Conservation (phyloP, 2,797 vertebrate species). For the Muscicapa comitata region DNA sequence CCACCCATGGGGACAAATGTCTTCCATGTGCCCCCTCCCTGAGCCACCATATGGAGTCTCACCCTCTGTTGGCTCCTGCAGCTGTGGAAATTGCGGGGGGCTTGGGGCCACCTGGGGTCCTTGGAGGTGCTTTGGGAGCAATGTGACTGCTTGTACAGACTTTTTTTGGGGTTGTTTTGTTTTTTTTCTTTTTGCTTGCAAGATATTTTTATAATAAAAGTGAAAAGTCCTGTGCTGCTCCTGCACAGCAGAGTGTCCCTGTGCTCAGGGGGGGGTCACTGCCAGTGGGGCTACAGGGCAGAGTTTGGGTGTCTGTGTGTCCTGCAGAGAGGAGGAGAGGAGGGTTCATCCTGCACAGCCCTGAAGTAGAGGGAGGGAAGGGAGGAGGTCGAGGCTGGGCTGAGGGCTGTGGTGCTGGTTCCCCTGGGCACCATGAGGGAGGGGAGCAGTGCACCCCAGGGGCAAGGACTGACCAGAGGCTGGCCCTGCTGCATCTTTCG, state of each 20-base stretch:
- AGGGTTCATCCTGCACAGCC: not conserved
- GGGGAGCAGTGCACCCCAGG: not conserved
- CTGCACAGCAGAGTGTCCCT: rapidly evolving
- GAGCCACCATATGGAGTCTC: rapidly evolving
- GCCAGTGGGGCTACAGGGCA: rapidly evolving
- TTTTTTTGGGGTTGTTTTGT: not conserved
- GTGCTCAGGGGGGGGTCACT: not conserved
- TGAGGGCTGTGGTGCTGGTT: not conserved
- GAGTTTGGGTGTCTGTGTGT: too few species aligned
- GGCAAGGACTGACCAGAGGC: not conserved
- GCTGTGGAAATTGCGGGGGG: rapidly evolving
- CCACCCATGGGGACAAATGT: not conserved
- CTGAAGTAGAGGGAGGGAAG: not conserved
- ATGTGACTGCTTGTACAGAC: constrained; percentile 71
- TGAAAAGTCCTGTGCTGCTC: constrained; percentile 52
- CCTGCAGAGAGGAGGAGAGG: not conserved
- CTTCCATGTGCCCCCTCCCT: not conserved
- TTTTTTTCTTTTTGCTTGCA: constrained; percentile 68
- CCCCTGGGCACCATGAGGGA: not conserved
- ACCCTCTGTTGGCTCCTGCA: not conserved
- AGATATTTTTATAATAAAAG: constrained; percentile 84
- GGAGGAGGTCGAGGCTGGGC: not conserved
- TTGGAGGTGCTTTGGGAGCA: constrained; percentile 36
- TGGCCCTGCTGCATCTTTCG: not conserved
- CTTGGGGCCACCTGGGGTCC: not conserved